Percentiles rank a stretch among this genome's conserved stretches.
phyloP scores from a whole-genome alignment of 2,113 vertebrate species.

The Menidia beryllina region DNA sequence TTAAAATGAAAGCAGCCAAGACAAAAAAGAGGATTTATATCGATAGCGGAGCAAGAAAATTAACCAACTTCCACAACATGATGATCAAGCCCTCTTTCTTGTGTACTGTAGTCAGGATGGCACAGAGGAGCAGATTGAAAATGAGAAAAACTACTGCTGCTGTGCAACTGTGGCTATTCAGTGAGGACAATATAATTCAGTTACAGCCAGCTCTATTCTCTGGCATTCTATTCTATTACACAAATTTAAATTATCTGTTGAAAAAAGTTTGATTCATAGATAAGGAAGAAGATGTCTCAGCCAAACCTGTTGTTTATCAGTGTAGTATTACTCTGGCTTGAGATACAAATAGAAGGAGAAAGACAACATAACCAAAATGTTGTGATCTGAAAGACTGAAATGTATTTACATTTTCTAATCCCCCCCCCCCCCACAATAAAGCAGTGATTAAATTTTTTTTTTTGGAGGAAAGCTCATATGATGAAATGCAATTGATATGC shows the following conservation, averaged over 20 bases:
- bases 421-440: not conserved
- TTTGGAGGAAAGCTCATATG: not conserved
- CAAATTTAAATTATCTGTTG: constrained; percentile 55
- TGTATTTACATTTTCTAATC: constrained; percentile 23
- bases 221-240: constrained; percentile 67
- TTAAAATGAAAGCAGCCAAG: constrained; percentile 10
- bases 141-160: constrained; percentile 44
- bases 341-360: constrained; percentile 18
- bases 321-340: constrained; percentile 12
- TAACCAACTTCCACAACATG: constrained; percentile 42
- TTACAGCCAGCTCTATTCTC: constrained; percentile 47
- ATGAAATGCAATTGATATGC: constrained; percentile 41
- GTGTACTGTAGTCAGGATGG: constrained; percentile 20
- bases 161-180: constrained; percentile 36
- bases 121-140: constrained; percentile 52
- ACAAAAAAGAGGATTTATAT: constrained; percentile 40
- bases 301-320: constrained; percentile 18
- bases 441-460: constrained; percentile 1
- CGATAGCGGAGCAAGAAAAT: constrained; percentile 32
- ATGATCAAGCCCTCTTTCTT: constrained; percentile 18
- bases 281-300: constrained; percentile 44
- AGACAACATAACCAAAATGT: constrained; percentile 8
- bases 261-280: constrained; percentile 56
- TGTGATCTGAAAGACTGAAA: constrained; percentile 18
- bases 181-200: constrained; percentile 55